Conservation (phyloP, 2,797 vertebrate genomes). For the Cygnus olor region DNA sequence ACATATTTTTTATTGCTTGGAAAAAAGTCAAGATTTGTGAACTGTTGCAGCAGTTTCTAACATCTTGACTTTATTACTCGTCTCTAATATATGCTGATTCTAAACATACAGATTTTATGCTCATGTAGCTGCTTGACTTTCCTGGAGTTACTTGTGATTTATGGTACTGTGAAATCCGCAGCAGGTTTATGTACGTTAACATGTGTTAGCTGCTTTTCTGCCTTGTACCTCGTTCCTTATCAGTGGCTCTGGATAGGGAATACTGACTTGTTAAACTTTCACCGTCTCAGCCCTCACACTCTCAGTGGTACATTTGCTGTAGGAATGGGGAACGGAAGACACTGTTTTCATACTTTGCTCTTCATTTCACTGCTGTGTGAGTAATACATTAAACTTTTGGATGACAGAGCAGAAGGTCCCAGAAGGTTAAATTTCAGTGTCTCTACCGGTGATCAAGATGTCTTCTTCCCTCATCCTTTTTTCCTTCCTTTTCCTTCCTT, state of each 20-base stretch:
- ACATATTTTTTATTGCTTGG: not conserved
- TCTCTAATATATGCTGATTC: slow-evolving; percentile 30
- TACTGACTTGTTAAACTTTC: not conserved
- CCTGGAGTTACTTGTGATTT: slow-evolving; percentile 38
- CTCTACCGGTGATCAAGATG: not conserved
- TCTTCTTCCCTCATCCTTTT: not conserved
- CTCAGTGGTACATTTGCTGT: not conserved
- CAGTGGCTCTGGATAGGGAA: not conserved
- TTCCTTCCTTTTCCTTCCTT: not conserved
- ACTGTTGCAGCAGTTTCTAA: slow-evolving; percentile 23
- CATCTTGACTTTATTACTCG: not conserved
- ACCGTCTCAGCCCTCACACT: not conserved
- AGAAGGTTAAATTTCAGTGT: not conserved
- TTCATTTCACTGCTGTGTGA: not conserved
- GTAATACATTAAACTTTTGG: not conserved
- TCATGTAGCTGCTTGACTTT: slow-evolving; percentile 34
- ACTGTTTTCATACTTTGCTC: not conserved
- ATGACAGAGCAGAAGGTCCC: not conserved
- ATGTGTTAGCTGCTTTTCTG: not conserved
- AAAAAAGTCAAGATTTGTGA: not conserved
- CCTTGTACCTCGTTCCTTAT: not conserved
- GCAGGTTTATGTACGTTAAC: slow-evolving; percentile 2
- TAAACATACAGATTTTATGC: slow-evolving; percentile 34
- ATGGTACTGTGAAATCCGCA: not conserved
- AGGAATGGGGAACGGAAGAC: not conserved